Evolutionary conservation across 2,888 invertebrate genomes (phyloP), one percentile per base, ranked within the genome.

Genomic region (Elysia crispata): DNA sequence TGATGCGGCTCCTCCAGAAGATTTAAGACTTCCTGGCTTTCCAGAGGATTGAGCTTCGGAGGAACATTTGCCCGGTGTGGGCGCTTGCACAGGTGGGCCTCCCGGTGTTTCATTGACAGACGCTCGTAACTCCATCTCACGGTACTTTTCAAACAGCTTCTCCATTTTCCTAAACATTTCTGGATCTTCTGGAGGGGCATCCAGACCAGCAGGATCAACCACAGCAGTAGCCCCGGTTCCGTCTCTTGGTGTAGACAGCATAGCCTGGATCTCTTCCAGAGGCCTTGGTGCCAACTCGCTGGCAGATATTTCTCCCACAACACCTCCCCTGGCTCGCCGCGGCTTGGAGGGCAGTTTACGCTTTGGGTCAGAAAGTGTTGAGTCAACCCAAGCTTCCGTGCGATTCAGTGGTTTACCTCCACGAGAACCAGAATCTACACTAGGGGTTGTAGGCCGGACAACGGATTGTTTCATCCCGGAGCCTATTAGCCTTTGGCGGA

Each of bases 161-260:
- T 91, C 90, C 91, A 91, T 91, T 69, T 87, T 85, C n/a, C 84
- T 82, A 77, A 87, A 90, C 85, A 89, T 87, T 76, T 87, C 89
- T 1, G 89, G 86, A 78, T 91, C 89, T 81, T 88, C 90, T 1
- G 89, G 88, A 1, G 90, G 90, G 6, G 89, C 87, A 13, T 89
- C 88, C 8, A 89, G 80, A 33, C 81, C 80, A 20, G 85, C 85
- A 0, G 85, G 76, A 57, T 88, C 86, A 0, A 87, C 79, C 8
- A 79, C 78, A 5, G 84, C 77, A 41, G 41, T 3, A 41, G 41
- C 11, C 1, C 69, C 64, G 6, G 67, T 64, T 18, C 80, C 74
- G 50, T 76, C 50, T 5, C 25, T 64, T 25, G 80, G 81, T 33
- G 75, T 76, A 25, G 77, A 30, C 31, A 83, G 80, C 13, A 75